Percentiles rank a stretch among this genome's conserved stretches.
Conservation (phyloP, 2,888 invertebrate genomes). For the Lepas anatifera region DNA sequence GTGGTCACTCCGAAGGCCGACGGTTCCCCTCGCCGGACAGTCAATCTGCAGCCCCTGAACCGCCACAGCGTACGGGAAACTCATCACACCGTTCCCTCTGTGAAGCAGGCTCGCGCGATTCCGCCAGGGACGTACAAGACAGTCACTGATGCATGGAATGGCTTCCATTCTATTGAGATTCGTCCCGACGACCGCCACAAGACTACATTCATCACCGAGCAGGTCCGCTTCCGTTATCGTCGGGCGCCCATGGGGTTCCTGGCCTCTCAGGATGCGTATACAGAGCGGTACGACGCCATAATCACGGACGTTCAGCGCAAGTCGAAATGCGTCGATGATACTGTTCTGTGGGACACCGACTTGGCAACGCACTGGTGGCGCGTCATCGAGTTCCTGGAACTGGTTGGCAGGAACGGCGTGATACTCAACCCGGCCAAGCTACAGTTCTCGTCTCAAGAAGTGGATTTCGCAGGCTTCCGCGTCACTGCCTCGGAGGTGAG, state of each 20-base stretch:
- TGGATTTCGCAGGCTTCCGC: conserved; percentile 12
- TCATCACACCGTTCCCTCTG: conserved; percentile 2
- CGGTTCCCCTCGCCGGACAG: conserved; percentile 6
- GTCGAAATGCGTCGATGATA: conserved; percentile 14
- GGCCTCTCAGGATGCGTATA: conserved; percentile 12
- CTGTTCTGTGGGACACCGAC: conserved; percentile 14
- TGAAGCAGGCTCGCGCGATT: neutral
- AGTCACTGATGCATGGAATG: conserved; percentile 12
- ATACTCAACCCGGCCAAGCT: conserved; percentile 15
- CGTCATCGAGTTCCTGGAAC: conserved; percentile 9
- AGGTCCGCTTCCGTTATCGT: conserved; percentile 8
- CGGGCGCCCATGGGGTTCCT: conserved; percentile 15
- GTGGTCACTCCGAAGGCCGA: neutral
- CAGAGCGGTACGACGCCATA: neutral
- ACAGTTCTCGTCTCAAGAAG: conserved; percentile 10
- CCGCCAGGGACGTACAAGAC: conserved; percentile 1
- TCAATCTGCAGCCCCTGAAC: conserved; percentile 9
- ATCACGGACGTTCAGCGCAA: conserved; percentile 12
- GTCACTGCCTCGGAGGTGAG: neutral
- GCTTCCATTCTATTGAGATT: conserved; percentile 10
- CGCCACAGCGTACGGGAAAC: conserved; percentile 7
- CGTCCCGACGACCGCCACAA: neutral
- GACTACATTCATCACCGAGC: neutral
- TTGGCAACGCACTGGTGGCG: conserved; percentile 15
- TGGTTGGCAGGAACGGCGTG: conserved; percentile 1